Conservation (phyloP, 2,797 vertebrate species). For the Pangasius sanitwongsei region DNA sequence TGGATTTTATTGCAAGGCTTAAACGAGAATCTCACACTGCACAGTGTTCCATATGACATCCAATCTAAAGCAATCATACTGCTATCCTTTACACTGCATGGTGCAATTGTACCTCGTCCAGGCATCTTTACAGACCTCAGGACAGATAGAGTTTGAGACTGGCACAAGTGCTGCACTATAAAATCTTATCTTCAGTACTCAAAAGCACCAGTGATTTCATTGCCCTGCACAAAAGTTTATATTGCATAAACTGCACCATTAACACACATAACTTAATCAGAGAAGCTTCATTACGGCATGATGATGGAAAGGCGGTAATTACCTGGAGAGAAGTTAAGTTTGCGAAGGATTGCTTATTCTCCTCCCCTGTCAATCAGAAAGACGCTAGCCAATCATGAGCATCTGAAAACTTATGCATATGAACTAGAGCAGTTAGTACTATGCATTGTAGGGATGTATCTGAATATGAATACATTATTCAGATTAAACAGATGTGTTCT, state of each 20-base stretch:
- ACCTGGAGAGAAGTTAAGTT: not conserved
- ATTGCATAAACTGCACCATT: conserved; percentile 30
- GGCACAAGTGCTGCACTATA: conserved; percentile 2
- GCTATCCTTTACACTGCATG: not conserved
- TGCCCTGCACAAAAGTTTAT: conserved; percentile 34
- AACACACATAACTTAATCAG: conserved; percentile 33
- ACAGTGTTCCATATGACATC: not conserved
- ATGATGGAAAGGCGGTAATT: conserved; percentile 10
- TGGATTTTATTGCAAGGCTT: conserved; percentile 2
- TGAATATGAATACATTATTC: not conserved
- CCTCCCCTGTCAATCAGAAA: not conserved
- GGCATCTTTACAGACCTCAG: not conserved
- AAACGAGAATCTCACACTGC: conserved; percentile 7
- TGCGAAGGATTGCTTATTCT: not conserved
- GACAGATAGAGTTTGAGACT: conserved; percentile 11
- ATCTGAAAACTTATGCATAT: not conserved
- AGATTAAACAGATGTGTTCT: not conserved
- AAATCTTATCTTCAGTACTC: conserved; percentile 22
- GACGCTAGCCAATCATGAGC: not conserved
- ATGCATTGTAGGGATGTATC: not conserved
- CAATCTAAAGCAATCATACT: conserved; percentile 9
- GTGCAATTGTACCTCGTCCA: not conserved
- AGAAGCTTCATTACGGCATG: conserved; percentile 12
- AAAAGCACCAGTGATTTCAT: conserved; percentile 26
- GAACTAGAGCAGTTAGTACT: not conserved